Percentiles rank a stretch among this genome's conserved stretches.
Evolutionary conservation across 1,140 invertebrate species (phyloP).

Genomic region (Heterodera schachtii): DNA sequence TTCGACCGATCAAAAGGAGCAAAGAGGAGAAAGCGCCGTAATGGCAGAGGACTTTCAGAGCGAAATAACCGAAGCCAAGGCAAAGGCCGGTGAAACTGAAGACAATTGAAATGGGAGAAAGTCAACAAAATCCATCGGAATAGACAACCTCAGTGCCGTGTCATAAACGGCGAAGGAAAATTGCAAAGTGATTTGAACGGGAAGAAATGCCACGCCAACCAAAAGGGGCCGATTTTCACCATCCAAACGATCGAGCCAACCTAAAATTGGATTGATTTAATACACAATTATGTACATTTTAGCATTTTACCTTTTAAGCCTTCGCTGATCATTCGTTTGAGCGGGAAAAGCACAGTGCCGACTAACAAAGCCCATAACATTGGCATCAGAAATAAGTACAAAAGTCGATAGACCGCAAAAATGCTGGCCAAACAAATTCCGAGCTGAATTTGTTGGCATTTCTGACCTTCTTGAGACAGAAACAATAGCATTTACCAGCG

Average conservation of each 20-base stretch:
- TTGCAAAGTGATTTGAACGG: conserved; percentile 75
- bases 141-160: conserved; percentile 49
- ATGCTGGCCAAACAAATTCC: conserved; percentile 45
- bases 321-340: conserved; percentile 33
- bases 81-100: conserved; percentile 55
- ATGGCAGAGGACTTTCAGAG: conserved; percentile 57
- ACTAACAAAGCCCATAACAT: conserved; percentile 52
- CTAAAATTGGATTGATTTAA: conserved; percentile 67
- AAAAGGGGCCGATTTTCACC: conserved; percentile 69
- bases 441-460: conserved; percentile 34
- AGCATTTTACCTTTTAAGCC: conserved; percentile 30
- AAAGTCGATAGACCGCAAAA: conserved; percentile 53
- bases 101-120: conserved; percentile 16
- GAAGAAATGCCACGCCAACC: conserved; percentile 76
- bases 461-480: background rate
- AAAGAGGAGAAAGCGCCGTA: conserved; percentile 56
- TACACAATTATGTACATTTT: background rate
- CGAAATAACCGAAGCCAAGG: conserved; percentile 46
- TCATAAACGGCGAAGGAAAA: conserved; percentile 75
- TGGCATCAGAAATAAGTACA: conserved; percentile 51
- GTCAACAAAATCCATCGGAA: background rate
- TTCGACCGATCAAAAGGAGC: conserved; percentile 44
- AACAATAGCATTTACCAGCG: conserved; percentile 41
- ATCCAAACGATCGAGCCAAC: conserved; percentile 72
- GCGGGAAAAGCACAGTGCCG: conserved; percentile 48